Percentiles rank a stretch among this genome's conserved stretches.
Conservation (phyloP, 1,140 invertebrate species). For the Bombus consobrinus region DNA sequence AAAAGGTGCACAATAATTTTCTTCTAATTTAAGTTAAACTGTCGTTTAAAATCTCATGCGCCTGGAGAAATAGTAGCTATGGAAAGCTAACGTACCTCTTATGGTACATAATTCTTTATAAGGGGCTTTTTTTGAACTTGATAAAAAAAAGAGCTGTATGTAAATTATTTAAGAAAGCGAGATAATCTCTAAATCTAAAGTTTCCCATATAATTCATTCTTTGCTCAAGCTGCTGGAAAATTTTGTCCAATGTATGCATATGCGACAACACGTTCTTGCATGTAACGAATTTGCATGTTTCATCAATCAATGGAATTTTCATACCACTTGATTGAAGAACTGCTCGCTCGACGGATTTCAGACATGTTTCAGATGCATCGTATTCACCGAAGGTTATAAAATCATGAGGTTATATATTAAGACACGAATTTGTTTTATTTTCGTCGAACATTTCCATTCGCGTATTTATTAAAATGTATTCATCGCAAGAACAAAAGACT, state of each 20-base stretch:
- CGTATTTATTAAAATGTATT: not conserved
- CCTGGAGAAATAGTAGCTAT: too few species aligned
- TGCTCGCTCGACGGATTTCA: not conserved
- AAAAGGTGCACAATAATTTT: too few species aligned
- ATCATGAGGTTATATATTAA: not conserved
- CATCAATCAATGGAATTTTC: conserved; percentile 33
- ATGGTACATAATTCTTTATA: too few species aligned
- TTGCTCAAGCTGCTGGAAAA: not conserved
- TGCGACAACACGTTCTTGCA: conserved; percentile 4
- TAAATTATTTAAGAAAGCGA: too few species aligned
- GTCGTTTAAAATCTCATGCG: too few species aligned
- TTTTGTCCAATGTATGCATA: conserved; percentile 9
- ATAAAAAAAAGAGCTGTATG: too few species aligned
- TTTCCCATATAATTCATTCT: not conserved
- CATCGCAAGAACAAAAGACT: not conserved
- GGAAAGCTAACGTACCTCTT: too few species aligned
- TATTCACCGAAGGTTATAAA: not conserved
- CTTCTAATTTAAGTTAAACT: too few species aligned
- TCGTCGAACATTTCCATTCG: not conserved
- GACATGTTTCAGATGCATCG: not conserved
- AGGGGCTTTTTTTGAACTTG: too few species aligned
- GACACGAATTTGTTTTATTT: not conserved
- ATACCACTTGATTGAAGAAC: conserved; percentile 1
- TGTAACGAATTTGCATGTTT: conserved; percentile 27
- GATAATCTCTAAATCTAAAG: too few species aligned